These are phyloP conservation scores for Asbolus verrucosus DNA, from an alignment of 1,140 invertebrate species.

Conservation along the genomic window DNA sequence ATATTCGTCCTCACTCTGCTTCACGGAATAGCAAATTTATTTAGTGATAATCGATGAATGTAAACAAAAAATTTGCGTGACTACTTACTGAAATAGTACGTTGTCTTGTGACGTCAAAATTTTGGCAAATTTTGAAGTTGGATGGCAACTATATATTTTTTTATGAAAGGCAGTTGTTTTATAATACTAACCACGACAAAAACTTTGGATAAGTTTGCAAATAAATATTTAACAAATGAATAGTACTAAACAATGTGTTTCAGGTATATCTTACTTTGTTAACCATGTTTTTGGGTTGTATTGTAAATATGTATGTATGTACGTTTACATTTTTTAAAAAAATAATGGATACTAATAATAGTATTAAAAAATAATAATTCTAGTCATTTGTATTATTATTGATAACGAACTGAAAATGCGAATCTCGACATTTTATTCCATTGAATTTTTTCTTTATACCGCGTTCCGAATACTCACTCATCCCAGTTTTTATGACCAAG, in stretches of 20 bases:
- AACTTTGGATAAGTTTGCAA: constrained; percentile 26
- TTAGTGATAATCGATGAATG: too few species aligned
- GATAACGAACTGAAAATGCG: constrained; percentile 2
- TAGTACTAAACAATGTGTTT: neutral
- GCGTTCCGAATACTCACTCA: too few species aligned
- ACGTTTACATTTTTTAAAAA: constrained; percentile 33
- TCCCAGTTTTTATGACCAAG: too few species aligned
- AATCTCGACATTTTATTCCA: constrained; percentile 22
- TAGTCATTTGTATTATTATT: constrained; percentile 18
- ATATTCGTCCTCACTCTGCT: constrained; percentile 25
- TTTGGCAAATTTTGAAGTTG: constrained; percentile 14
- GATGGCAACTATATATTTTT: constrained; percentile 14
- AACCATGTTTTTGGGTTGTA: constrained; percentile 17
- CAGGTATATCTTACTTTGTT: constrained; percentile 22
- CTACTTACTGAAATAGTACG: too few species aligned
- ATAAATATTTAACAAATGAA: constrained; percentile 20
- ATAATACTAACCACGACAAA: neutral
- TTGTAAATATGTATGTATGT: constrained; percentile 37
- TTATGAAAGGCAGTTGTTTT: neutral
- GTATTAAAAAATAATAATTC: constrained; percentile 26
- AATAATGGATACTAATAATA: constrained; percentile 23
- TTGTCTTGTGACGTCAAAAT: too few species aligned
- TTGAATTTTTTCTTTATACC: neutral
- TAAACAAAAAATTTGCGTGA: neutral
- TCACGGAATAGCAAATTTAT: constrained; percentile 3